phyloP scores from a whole-genome alignment of 2,888 invertebrate species.

The Luffia ferchaultella region DNA sequence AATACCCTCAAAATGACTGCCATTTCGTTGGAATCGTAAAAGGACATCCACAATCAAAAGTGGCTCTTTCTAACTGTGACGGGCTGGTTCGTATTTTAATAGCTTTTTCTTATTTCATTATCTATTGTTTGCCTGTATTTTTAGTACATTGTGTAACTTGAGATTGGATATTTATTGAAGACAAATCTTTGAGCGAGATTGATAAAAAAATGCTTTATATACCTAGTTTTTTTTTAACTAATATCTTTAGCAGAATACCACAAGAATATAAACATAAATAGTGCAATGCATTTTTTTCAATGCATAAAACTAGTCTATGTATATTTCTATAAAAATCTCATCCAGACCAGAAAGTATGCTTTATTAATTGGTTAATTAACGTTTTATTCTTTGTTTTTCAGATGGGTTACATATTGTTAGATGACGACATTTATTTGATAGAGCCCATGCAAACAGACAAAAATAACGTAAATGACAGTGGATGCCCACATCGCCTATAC shows the following conservation, averaged over 20 bases:
- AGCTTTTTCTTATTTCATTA: too few species aligned
- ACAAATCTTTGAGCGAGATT: too few species aligned
- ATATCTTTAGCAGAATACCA: too few species aligned
- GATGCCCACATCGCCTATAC: constrained; percentile 2
- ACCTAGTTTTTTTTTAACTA: too few species aligned
- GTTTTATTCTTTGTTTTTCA: too few species aligned
- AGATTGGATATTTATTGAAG: too few species aligned
- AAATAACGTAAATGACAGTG: constrained; percentile 1
- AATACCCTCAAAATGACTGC: neutral
- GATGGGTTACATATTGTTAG: constrained; percentile 4
- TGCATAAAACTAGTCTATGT: neutral
- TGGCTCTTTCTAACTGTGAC: constrained; percentile 4
- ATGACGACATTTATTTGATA: constrained; percentile 1
- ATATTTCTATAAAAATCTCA: neutral
- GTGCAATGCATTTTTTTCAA: neutral
- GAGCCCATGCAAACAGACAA: constrained; percentile 1
- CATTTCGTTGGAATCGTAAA: constrained; percentile 3
- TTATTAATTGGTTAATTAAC: too few species aligned
- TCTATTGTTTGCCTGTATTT: neutral
- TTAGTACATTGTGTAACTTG: neutral
- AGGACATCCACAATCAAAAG: constrained; percentile 2
- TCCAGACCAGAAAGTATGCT: too few species aligned
- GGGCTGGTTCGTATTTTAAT: constrained; percentile 8
- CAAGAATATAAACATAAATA: too few species aligned
- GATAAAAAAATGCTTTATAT: too few species aligned